phyloP scores from a whole-genome alignment of 2,797 vertebrate species.

The Babyrousa celebensis region DNA sequence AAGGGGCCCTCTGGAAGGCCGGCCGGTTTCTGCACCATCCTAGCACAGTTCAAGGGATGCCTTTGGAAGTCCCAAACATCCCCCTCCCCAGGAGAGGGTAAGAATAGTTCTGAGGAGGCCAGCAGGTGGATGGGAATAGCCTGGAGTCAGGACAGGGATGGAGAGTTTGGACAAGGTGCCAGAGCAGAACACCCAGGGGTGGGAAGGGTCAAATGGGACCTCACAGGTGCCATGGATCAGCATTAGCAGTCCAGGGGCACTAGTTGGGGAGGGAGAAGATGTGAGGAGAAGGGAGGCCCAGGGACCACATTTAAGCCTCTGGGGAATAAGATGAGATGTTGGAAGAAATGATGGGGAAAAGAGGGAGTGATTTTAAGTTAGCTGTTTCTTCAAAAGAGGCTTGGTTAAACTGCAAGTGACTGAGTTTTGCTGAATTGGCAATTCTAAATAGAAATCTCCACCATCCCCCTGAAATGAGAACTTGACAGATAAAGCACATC shows the following conservation, averaged over 20 bases:
- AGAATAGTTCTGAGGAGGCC: not conserved
- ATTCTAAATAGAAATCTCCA: not conserved
- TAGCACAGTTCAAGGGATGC: rapidly evolving
- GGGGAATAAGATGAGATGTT: rapidly evolving
- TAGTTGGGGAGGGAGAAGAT: rapidly evolving
- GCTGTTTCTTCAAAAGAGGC: not conserved
- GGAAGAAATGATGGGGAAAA: rapidly evolving
- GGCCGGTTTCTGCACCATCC: rapidly evolving
- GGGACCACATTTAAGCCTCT: not conserved
- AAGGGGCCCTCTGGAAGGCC: rapidly evolving
- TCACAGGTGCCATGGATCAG: rapidly evolving
- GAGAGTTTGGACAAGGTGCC: not conserved
- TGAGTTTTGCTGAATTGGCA: too few species aligned
- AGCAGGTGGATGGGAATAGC: too few species aligned
- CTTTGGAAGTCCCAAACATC: too few species aligned
- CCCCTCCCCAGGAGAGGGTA: rapidly evolving
- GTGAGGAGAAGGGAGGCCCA: not conserved
- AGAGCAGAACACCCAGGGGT: rapidly evolving
- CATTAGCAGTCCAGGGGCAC: rapidly evolving
- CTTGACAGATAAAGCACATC: not conserved
- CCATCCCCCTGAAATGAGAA: not conserved
- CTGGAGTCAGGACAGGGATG: not conserved
- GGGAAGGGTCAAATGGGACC: rapidly evolving
- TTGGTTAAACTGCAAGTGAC: not conserved
- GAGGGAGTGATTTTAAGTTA: rapidly evolving